Evolutionary conservation across 2,113 vertebrate species (phyloP).

Genomic region (Felis chaus): DNA sequence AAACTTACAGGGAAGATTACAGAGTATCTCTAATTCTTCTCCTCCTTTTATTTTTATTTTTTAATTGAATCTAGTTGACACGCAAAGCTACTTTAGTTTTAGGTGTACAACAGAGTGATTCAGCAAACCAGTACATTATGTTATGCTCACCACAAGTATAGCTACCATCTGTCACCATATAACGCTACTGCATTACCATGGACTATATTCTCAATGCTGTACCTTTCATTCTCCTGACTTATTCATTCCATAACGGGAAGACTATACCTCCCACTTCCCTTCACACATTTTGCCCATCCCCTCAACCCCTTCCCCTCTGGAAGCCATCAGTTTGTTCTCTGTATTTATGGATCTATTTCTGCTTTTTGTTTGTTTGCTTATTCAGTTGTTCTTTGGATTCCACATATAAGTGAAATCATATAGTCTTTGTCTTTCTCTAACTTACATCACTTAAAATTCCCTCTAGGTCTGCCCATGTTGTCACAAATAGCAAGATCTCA

Average conservation of each 20-base stretch:
- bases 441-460: neutral
- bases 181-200: neutral
- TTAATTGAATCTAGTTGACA: neutral
- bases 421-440: neutral
- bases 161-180: neutral
- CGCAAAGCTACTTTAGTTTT: neutral
- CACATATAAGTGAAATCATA: neutral
- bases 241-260: neutral
- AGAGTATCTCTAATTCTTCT: neutral
- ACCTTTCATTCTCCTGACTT: neutral
- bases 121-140: neutral
- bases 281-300: neutral
- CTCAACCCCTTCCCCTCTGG: neutral
- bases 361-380: neutral
- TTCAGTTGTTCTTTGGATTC: neutral
- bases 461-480: neutral
- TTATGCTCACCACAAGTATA: neutral
- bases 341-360: neutral
- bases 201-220: neutral
- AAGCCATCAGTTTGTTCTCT: neutral
- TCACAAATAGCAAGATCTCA: neutral
- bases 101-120: neutral
- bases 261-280: neutral
- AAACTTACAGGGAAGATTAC: neutral
- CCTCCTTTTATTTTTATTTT: neutral